Evolutionary conservation across 2,888 invertebrate species (phyloP).

Genomic region (Lasioglossum malachurum): DNA sequence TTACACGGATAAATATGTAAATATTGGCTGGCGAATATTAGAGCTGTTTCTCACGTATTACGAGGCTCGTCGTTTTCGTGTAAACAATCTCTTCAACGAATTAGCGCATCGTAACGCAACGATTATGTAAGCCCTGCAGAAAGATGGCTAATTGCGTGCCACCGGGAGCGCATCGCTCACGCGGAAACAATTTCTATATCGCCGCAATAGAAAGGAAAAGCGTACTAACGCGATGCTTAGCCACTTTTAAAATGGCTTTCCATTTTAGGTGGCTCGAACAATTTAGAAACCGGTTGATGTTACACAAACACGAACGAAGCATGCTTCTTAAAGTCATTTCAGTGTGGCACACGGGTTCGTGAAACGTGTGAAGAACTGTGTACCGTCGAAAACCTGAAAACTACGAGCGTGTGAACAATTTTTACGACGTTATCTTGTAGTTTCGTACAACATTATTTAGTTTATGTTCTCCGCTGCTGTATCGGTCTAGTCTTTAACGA

Average conservation of each 20-base stretch:
- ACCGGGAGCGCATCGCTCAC: slow-evolving; percentile 26
- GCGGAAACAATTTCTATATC: slow-evolving; percentile 43
- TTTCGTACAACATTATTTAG: not conserved
- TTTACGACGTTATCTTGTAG: not conserved
- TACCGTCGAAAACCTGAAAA: not conserved
- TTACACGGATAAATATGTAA: not conserved
- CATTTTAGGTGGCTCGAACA: slow-evolving; percentile 46
- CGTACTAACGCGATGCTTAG: slow-evolving; percentile 55
- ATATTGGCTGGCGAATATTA: not conserved
- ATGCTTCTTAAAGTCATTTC: not conserved
- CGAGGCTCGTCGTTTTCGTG: not conserved
- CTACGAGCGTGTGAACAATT: not conserved
- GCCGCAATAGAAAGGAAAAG: slow-evolving; percentile 58
- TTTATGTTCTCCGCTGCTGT: not conserved
- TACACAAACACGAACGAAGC: not conserved
- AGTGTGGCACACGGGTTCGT: not conserved
- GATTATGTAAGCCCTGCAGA: slow-evolving; percentile 35
- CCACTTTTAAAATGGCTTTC: slow-evolving; percentile 63
- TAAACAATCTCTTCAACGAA: not conserved
- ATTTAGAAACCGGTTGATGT: slow-evolving; percentile 9
- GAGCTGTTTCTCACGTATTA: not conserved
- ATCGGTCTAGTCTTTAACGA: not conserved
- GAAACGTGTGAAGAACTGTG: not conserved
- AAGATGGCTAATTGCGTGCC: slow-evolving; percentile 40
- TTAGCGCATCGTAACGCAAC: slow-evolving; percentile 10